Evolutionary conservation across 2,888 invertebrate species (phyloP), one percentile per base, ranked within the genome.

Genomic region (Patella caerulea): DNA sequence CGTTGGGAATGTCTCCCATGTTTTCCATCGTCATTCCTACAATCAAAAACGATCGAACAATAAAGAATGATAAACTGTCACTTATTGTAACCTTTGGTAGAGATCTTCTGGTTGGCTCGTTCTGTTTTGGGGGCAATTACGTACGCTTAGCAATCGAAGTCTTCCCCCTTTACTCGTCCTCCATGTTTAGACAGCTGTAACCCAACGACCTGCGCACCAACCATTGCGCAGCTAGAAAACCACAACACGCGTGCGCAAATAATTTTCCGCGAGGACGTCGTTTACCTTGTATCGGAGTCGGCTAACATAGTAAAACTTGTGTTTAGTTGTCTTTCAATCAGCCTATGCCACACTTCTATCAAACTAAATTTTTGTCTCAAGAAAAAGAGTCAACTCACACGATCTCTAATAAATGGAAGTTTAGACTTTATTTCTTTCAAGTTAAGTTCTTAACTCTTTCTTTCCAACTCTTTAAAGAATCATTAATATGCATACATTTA

Each of bases 21-120:
- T 91, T 91, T 89, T 92, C 92, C 91, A 92, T 92, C 89, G 91
- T 92, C 90, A 90, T 89, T 89, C 90, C 86, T 89, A 86, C 85
- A 88, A 89, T 87, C 86, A 88, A 88, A 85, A 87, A 87, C 84
- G 88, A 89, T 89, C 89, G 87, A 88, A 89, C 87, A 86, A 86
- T 86, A 86, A 87, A 88, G 86, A 88, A 88, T 88, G 87, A 88
- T 88, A 87, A 87, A 88, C 87, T 88, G 89, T 88, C 88, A 89
- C 85, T 87, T 87, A 85, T 82, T 83, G 86, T 88, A 88, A 88
- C 88, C 88, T 88, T 87, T 88, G 88, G 84, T 88, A 86, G 86
- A 87, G 86, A 86, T 86, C 85, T 87, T 81, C 87, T 88, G 88
- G 88, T 87, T 88, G 88, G 88, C 85, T 86, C 86, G 86, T 82